Evolutionary conservation across 2,888 invertebrate species (phyloP), one percentile per base, ranked within the genome.

Genomic region (Melanophora roralis): DNA sequence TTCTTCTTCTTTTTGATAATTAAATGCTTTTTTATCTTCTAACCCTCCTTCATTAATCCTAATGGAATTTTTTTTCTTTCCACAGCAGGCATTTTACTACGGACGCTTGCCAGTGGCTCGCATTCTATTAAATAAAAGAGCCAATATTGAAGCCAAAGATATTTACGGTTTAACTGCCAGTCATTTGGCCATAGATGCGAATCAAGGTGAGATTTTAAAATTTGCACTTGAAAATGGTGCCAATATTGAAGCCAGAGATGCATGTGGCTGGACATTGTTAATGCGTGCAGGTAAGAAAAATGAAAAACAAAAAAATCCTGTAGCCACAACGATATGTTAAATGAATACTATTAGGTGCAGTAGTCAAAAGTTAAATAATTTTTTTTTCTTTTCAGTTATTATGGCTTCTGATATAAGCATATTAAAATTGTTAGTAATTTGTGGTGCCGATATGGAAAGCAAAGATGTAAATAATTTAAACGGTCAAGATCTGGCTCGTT

Each of bases 101-200:
- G 89, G 89, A 16, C 86, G 86, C 69, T 78, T 89, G 81, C 85
- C 88, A 2, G 87, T 88, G 19, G 87, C 88, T 2, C 88, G 89
- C 47, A 87, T 90, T 51, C 79, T 89, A 71, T 78, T 90, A 34
- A 89, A 89, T 83, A 89, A 88, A 78, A 88, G 87, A 81, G 90
- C 89, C 5, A 83, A 85, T 73, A 83, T 89, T 83, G 87, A 87
- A 85, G 88, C 87, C 12, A 83, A 47, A 64, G 89, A 89, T 83
- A 85, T 85, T 73, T 87, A 88, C 82, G 87, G 86, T 27, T 86
- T 89, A 88, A 89, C 88, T 40, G 87, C 89, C 11, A 85, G 87
- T 23, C 89, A 89, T 83, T 89, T 87, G 84, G 89, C 89, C 32
- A 85, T 89, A 12, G 89, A 90, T 83, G 88, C 85, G 75, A 88